Conservation (phyloP, 2,797 vertebrate genomes). For the Macropus fuliginosus region DNA sequence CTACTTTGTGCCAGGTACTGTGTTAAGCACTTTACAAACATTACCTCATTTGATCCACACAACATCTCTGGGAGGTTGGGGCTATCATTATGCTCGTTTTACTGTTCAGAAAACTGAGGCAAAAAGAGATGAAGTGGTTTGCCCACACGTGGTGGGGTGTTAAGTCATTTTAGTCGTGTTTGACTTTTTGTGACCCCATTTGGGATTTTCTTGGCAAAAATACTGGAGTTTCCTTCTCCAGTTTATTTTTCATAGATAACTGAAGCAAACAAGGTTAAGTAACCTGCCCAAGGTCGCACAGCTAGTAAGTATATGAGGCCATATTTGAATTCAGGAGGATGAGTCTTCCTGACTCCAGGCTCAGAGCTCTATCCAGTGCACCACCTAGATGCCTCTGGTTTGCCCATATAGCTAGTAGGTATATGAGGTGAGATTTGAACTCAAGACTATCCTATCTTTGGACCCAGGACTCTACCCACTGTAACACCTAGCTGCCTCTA, state of each 20-base stretch:
- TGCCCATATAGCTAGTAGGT: background rate
- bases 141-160: background rate
- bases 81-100: background rate
- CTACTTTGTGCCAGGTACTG: background rate
- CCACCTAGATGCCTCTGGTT: background rate
- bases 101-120: background rate
- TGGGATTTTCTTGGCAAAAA: background rate
- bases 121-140: background rate
- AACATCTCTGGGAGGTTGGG: background rate
- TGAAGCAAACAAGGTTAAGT: background rate
- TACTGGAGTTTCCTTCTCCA: background rate
- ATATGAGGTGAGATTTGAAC: background rate
- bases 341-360: background rate
- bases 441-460: background rate
- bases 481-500: background rate
- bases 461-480: background rate
- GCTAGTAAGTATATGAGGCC: background rate
- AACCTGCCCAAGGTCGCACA: background rate
- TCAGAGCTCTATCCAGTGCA: background rate
- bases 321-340: background rate
- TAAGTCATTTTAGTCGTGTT: background rate
- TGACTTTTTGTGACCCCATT: background rate
- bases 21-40: background rate
- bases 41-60: background rate
- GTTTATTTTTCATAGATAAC: background rate